These are phyloP conservation scores for Hypomesus transpacificus DNA, from an alignment of 2,113 vertebrate genomes.

Conservation along the genomic window DNA sequence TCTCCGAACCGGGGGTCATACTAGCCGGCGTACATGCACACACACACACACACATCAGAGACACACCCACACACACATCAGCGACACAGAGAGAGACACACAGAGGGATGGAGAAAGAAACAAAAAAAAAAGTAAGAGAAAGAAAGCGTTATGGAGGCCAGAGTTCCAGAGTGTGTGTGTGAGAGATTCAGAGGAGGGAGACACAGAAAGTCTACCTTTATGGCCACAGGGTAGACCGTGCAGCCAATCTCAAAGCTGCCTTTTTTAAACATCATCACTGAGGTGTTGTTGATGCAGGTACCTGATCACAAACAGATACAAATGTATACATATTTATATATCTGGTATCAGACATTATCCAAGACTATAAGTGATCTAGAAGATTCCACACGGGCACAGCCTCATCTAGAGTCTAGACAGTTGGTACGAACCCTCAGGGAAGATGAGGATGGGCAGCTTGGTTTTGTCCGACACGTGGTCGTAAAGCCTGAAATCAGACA, in stretches of 20 bases:
- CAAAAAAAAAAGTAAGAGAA: no score
- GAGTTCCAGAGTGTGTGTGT: no score
- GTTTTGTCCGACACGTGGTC: slow-evolving; percentile 83
- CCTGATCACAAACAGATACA: slow-evolving; percentile 58
- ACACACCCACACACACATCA: not conserved
- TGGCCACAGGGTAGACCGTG: slow-evolving; percentile 85
- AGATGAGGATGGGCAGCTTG: slow-evolving; percentile 88
- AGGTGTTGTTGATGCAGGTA: slow-evolving; percentile 89
- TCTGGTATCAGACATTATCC: not conserved
- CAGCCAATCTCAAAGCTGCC: slow-evolving; percentile 87
- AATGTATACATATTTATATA: not conserved
- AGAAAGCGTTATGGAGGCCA: no score
- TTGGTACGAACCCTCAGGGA: slow-evolving; percentile 80
- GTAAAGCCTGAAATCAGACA: slow-evolving; percentile 68
- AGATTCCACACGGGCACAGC: no score
- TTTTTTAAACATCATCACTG: slow-evolving; percentile 94
- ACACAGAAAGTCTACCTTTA: slow-evolving; percentile 73
- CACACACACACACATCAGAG: not conserved
- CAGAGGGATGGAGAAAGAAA: no score
- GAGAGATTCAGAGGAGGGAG: not conserved
- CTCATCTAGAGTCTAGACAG: no score
- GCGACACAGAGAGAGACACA: no score
- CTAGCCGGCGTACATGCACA: not conserved
- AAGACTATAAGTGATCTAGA: no score
- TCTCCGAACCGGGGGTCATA: slow-evolving; percentile 1